Conservation (phyloP, 1,140 invertebrate genomes). For the Leptinotarsa undecemlineata region DNA sequence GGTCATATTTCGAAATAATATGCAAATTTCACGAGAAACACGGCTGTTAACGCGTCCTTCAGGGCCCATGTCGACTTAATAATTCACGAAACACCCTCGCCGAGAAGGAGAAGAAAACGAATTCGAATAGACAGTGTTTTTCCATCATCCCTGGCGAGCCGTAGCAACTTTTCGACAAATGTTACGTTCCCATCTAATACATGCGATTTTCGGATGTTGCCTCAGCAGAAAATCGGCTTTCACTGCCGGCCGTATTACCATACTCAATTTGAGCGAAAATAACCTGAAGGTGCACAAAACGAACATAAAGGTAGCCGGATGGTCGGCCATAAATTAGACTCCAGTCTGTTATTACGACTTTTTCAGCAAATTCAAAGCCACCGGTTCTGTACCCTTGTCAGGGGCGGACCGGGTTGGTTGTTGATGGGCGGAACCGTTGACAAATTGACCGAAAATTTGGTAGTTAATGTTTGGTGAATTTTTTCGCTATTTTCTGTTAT, state of each 20-base stretch:
- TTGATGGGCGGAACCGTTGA: too few relatives aligned
- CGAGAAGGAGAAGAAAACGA: neutral
- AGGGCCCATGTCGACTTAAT: neutral
- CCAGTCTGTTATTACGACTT: constrained; percentile 26
- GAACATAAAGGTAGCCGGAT: constrained; percentile 26
- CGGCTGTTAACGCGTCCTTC: too few relatives aligned
- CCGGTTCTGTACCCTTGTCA: constrained; percentile 3
- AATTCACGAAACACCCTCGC: neutral
- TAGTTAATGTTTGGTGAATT: too few relatives aligned
- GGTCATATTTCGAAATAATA: too few relatives aligned
- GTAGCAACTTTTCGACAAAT: neutral
- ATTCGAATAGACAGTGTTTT: neutral
- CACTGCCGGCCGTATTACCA: constrained; percentile 2
- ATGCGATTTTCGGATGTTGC: constrained; percentile 18
- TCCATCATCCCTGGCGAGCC: neutral
- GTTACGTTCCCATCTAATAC: constrained; percentile 10
- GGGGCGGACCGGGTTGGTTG: too few relatives aligned
- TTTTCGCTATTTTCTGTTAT: too few relatives aligned
- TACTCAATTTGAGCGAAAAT: constrained; percentile 26
- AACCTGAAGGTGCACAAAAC: constrained; percentile 25
- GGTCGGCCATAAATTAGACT: constrained; percentile 26
- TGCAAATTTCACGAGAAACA: too few relatives aligned
- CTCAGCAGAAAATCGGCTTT: constrained; percentile 29
- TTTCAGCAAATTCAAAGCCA: constrained; percentile 28
- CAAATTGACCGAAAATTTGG: too few relatives aligned